These are phyloP conservation scores for Ennomos quercinarius DNA, from an alignment of 2,888 invertebrate species.

Conservation along the genomic window DNA sequence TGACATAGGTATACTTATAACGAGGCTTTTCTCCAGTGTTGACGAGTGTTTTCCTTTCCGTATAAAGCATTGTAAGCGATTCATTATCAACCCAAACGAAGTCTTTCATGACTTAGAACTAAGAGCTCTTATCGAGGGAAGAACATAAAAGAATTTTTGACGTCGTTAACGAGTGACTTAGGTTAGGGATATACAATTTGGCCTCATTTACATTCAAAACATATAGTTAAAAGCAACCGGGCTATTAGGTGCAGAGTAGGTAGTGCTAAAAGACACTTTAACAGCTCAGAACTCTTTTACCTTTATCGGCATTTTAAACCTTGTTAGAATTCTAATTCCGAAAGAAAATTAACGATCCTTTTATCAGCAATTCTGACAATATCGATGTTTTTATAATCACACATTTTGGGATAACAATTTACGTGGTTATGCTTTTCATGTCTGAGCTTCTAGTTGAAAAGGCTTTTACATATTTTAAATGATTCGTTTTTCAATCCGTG, in stretches of 20 bases:
- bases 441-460: no score
- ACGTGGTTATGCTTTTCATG: no score
- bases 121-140: conserved; percentile 25
- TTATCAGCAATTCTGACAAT: background rate
- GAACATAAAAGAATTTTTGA: conserved; percentile 29
- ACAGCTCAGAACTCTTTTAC: conserved; percentile 34
- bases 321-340: conserved; percentile 4
- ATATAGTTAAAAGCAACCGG: conserved; percentile 41
- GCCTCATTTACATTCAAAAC: conserved; percentile 39
- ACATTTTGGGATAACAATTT: no score
- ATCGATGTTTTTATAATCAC: no score
- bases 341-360: conserved; percentile 5
- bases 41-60: conserved; percentile 18
- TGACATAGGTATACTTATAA: no score
- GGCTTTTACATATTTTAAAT: no score
- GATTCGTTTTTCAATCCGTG: no score
- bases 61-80: conserved; percentile 25
- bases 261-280: conserved; percentile 33
- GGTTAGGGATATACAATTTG: conserved; percentile 30
- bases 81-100: conserved; percentile 30
- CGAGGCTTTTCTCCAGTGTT: background rate
- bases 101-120: conserved; percentile 21
- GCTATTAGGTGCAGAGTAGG: conserved; percentile 32
- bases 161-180: conserved; percentile 16
- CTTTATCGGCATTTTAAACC: conserved; percentile 35